These are phyloP conservation scores for Nysson spinosus DNA, from an alignment of 2,888 invertebrate species.

Conservation along the genomic window DNA sequence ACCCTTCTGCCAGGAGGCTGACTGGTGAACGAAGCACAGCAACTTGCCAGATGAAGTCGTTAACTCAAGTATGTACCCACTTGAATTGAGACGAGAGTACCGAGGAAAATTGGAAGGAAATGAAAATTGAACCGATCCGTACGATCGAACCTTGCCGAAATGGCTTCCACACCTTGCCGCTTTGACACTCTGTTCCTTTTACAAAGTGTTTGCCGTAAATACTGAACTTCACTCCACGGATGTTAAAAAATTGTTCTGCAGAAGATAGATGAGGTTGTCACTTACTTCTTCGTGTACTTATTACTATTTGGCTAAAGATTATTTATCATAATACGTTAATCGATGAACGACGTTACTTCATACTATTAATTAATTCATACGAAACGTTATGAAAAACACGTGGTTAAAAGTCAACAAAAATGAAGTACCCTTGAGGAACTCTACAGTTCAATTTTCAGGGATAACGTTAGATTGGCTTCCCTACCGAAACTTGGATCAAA, in stretches of 20 bases:
- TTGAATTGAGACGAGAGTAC: slow-evolving; percentile 52
- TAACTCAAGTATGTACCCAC: slow-evolving; percentile 70
- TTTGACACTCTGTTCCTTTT: slow-evolving; percentile 11
- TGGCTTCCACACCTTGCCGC: background rate
- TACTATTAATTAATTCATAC: no score
- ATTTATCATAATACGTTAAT: no score
- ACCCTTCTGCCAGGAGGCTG: slow-evolving; percentile 16
- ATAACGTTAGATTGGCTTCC: slow-evolving; percentile 43
- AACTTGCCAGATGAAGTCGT: slow-evolving; percentile 65
- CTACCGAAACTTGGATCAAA: slow-evolving; percentile 39
- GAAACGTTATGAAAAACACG: no score
- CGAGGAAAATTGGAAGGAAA: slow-evolving; percentile 64
- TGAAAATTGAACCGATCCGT: slow-evolving; percentile 65
- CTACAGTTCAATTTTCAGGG: no score
- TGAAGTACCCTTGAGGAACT: no score
- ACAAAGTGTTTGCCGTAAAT: slow-evolving; percentile 18
- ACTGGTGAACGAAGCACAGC: slow-evolving; percentile 31
- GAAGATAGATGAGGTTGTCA: no score
- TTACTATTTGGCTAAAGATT: no score
- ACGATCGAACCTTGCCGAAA: slow-evolving; percentile 20
- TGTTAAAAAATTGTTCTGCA: background rate
- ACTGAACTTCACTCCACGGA: slow-evolving; percentile 7
- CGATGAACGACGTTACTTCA: no score
- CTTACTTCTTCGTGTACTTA: no score
- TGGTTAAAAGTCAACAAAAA: slow-evolving; percentile 1